Evolutionary conservation across 2,888 invertebrate species (phyloP).

Genomic region (Harpalus rubripes): DNA sequence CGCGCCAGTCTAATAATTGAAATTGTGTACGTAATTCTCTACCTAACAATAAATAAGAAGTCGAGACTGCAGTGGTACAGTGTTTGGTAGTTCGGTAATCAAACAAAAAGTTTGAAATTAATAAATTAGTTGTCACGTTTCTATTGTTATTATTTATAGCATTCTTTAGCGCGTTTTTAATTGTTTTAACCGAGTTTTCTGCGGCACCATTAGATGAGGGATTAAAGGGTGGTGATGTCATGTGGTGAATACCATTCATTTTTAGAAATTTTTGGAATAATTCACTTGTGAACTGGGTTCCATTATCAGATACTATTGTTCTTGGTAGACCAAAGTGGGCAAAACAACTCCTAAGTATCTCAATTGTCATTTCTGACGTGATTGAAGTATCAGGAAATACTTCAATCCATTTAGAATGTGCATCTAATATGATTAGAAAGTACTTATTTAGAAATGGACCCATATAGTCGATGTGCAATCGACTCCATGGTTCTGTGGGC

Average conservation of each 20-base stretch:
- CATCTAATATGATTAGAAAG: constrained; percentile 62
- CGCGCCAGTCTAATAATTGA: constrained; percentile 19
- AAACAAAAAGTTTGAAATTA: constrained; percentile 67
- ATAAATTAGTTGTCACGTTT: constrained; percentile 59
- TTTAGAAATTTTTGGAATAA: constrained; percentile 68
- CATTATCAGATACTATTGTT: constrained; percentile 69
- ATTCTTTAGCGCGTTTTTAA: constrained; percentile 68
- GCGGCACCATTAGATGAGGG: constrained; percentile 47
- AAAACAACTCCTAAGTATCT: constrained; percentile 50
- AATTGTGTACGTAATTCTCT: constrained; percentile 58
- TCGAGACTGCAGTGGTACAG: constrained; percentile 64
- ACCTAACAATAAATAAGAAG: constrained; percentile 66
- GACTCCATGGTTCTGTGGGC: constrained; percentile 68
- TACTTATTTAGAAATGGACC: constrained; percentile 68
- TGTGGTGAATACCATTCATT: constrained; percentile 67
- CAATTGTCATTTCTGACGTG: constrained; percentile 58
- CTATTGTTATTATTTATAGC: constrained; percentile 52
- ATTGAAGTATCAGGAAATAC: constrained; percentile 45
- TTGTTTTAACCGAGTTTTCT: constrained; percentile 69
- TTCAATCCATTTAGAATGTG: constrained; percentile 64
- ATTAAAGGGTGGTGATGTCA: constrained; percentile 65
- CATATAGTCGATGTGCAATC: constrained; percentile 69
- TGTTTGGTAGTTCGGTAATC: constrained; percentile 68
- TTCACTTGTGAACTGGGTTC: constrained; percentile 66
- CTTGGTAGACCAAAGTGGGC: constrained; percentile 68